These are phyloP conservation scores for Byasa hedistus DNA, from an alignment of 2,888 invertebrate species.

Conservation along the genomic window DNA sequence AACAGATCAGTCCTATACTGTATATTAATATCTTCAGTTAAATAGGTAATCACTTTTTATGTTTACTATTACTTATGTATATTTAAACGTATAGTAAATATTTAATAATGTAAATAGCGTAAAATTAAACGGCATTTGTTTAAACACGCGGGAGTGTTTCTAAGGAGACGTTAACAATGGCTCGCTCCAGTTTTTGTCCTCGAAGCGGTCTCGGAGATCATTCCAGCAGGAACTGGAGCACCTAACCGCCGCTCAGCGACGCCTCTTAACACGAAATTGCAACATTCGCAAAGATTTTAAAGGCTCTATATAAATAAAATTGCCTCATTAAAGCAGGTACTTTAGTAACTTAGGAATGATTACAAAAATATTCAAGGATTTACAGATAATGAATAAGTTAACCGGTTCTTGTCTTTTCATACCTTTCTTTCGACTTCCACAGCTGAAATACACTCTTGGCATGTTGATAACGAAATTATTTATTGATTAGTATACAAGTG, in stretches of 20 bases:
- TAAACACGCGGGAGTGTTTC: not conserved
- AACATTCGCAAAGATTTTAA: constrained; percentile 32
- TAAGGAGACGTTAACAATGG: constrained; percentile 9
- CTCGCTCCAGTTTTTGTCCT: constrained; percentile 10
- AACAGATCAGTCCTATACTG: too few species aligned
- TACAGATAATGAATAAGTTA: not conserved
- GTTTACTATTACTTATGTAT: too few species aligned
- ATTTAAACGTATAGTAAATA: too few species aligned
- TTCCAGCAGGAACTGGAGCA: constrained; percentile 17
- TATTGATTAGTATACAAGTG: too few species aligned
- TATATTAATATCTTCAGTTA: too few species aligned
- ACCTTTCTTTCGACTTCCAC: too few species aligned
- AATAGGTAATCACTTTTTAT: too few species aligned
- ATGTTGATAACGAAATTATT: too few species aligned
- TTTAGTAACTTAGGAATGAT: constrained; percentile 20
- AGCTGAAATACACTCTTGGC: too few species aligned
- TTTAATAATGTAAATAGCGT: too few species aligned
- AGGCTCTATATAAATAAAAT: constrained; percentile 41
- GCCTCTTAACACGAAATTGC: constrained; percentile 29
- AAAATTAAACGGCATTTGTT: not conserved
- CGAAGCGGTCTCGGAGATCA: constrained; percentile 8
- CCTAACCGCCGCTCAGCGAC: constrained; percentile 18
- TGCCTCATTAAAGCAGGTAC: constrained; percentile 36
- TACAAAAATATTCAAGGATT: constrained; percentile 26
- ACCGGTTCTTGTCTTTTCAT: too few species aligned